phyloP scores from a whole-genome alignment of 2,888 invertebrate species.

The Graphium colonna region DNA sequence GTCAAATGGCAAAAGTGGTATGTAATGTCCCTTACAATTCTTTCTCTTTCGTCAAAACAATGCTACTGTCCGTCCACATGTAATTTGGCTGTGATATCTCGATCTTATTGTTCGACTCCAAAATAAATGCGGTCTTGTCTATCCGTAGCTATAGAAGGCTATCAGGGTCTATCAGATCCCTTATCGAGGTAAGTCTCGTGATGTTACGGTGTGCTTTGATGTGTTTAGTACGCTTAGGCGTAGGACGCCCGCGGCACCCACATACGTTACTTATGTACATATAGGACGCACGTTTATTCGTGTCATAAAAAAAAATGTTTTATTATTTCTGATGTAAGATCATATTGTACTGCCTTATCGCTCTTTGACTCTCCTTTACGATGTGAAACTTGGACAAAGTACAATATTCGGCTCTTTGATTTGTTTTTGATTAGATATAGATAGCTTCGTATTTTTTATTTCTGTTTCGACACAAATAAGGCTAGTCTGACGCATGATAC shows the following conservation, averaged over 20 bases:
- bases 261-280: neutral
- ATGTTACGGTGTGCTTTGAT: slow-evolving; percentile 11
- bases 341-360: neutral
- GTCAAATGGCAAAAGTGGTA: too few relatives aligned
- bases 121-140: slow-evolving; percentile 1
- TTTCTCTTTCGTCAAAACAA: neutral
- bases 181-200: slow-evolving; percentile 6
- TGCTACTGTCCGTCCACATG: neutral
- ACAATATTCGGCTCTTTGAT: neutral
- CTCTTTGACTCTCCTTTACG: neutral
- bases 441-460: neutral
- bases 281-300: neutral
- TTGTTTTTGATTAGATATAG: neutral
- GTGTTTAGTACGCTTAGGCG: neutral
- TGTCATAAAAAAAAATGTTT: slow-evolving; percentile 3
- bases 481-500: too few relatives aligned
- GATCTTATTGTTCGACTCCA: too few relatives aligned
- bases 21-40: neutral
- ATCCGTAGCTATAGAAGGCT: neutral
- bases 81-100: neutral
- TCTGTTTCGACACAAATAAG: neutral
- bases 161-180: slow-evolving; percentile 4
- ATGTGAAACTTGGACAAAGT: neutral
- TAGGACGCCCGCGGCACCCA: slow-evolving; percentile 1
- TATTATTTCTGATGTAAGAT: neutral